Conservation (phyloP, 2,888 invertebrate species). For the Lithodes maja region DNA sequence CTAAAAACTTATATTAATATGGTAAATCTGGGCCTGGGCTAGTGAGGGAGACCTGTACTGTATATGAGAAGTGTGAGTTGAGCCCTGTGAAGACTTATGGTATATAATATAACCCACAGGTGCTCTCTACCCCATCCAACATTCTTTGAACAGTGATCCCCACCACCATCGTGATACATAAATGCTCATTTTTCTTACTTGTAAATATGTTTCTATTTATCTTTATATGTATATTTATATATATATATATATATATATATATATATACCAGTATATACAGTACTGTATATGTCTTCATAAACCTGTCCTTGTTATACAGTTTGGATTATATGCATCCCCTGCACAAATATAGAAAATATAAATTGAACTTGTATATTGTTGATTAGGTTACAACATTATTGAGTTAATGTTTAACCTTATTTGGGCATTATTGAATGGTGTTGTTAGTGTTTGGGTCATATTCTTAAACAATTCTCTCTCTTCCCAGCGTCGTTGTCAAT, state of each 20-base stretch:
- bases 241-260: constrained; percentile 9
- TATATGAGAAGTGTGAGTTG: neutral
- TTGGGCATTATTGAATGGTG: constrained; percentile 6
- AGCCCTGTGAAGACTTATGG: neutral
- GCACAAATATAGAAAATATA: neutral
- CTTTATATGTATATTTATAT: neutral
- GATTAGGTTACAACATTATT: neutral
- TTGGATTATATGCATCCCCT: neutral
- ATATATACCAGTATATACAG: neutral
- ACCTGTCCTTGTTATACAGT: constrained; percentile 3
- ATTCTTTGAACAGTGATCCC: constrained; percentile 3
- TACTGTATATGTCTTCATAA: neutral
- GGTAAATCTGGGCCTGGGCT: too few species aligned
- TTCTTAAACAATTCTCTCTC: neutral
- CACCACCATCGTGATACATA: constrained; percentile 4
- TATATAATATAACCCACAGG: neutral
- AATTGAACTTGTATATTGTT: neutral
- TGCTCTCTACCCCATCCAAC: neutral
- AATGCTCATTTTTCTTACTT: constrained; percentile 11
- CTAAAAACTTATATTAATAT: too few species aligned
- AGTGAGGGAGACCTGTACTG: neutral
- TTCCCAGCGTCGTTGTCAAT: too few species aligned
- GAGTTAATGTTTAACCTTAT: neutral
- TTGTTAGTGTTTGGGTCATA: neutral
- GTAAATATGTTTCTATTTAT: neutral